Evolutionary conservation across 2,113 vertebrate genomes (phyloP).

Genomic region (Phrynosoma blainvillii): DNA sequence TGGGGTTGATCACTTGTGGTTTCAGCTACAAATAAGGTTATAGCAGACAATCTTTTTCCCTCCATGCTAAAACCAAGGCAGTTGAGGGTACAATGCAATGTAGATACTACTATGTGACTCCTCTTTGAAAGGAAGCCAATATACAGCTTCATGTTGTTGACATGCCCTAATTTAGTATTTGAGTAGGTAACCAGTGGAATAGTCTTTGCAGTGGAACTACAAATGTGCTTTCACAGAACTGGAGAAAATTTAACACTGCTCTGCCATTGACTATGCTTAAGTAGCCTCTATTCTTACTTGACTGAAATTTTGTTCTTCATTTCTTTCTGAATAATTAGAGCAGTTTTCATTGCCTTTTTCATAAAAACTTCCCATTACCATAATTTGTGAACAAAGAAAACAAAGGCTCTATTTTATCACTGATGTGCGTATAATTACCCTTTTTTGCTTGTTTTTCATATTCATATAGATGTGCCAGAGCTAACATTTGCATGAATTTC

Average conservation of each 20-base stretch:
- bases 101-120: neutral
- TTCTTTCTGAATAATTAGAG: slow-evolving; percentile 1
- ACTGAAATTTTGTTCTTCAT: neutral
- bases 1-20: neutral
- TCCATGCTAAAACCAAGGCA: neutral
- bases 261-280: neutral
- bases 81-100: neutral
- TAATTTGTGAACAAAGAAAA: neutral
- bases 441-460: slow-evolving; percentile 1
- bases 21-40: neutral
- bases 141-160: neutral
- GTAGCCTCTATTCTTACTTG: neutral
- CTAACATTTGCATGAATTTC: neutral
- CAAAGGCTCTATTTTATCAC: neutral
- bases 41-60: neutral
- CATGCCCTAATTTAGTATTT: neutral
- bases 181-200: neutral
- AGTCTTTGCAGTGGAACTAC: neutral
- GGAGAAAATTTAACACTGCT: neutral
- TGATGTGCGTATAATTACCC: neutral
- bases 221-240: neutral
- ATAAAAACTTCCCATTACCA: neutral
- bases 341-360: neutral
- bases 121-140: neutral
- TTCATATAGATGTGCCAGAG: neutral